Conservation (phyloP, 2,888 invertebrate species). For the Acanthosepion esculentum region DNA sequence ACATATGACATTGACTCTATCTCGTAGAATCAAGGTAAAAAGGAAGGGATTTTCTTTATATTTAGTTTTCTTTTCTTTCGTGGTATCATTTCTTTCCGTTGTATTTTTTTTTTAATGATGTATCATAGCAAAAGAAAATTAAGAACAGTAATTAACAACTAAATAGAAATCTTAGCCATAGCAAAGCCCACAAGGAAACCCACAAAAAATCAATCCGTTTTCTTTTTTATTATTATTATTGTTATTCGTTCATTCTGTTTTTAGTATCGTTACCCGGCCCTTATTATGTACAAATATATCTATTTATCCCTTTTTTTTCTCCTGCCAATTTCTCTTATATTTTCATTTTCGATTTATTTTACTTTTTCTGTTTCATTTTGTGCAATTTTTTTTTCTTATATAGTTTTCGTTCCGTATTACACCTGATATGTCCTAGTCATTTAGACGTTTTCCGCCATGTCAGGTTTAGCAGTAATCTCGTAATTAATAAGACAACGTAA, state of each 20-base stretch:
- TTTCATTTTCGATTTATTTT: neutral
- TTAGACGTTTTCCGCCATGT: neutral
- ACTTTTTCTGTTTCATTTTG: neutral
- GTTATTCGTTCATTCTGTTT: neutral
- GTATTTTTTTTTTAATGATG: too few species aligned
- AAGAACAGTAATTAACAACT: neutral
- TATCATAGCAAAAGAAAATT: neutral
- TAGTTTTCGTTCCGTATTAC: neutral
- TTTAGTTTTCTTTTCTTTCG: too few species aligned
- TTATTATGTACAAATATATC: neutral
- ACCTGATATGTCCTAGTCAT: neutral
- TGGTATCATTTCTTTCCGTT: too few species aligned
- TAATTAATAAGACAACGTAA: neutral
- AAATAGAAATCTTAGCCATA: neutral
- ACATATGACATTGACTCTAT: too few species aligned
- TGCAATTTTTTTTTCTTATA: neutral
- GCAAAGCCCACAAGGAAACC: neutral
- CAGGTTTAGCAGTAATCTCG: neutral
- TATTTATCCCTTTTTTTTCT: neutral
- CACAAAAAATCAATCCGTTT: neutral
- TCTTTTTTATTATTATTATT: neutral
- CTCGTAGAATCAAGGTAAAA: too few species aligned
- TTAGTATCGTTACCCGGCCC: neutral
- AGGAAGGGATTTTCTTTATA: too few species aligned
- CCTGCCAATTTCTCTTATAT: neutral